phyloP scores from a whole-genome alignment of 1,140 invertebrate genomes.

The Idris sp. region DNA sequence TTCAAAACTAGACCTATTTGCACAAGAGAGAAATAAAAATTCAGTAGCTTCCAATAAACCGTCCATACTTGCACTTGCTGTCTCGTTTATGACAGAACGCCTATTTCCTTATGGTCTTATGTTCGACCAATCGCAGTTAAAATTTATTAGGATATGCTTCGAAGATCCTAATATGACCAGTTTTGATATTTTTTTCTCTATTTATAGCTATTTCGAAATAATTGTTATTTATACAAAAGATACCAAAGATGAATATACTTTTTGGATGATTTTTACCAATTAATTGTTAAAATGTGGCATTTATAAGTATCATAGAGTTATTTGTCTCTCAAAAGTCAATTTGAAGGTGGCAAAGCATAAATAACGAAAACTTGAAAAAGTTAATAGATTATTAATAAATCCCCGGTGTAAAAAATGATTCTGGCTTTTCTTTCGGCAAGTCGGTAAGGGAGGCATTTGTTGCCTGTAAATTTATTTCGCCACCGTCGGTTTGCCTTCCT shows the following conservation, averaged over 20 bases:
- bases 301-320: no score
- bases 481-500: constrained; percentile 67
- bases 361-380: constrained; percentile 8
- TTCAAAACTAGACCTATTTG: constrained; percentile 69
- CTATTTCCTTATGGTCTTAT: constrained; percentile 51
- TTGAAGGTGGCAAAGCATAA: no score
- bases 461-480: constrained; percentile 76
- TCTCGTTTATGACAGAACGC: constrained; percentile 48
- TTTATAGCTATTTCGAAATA: no score
- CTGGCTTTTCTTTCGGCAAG: constrained; percentile 9
- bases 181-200: no score
- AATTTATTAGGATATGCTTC: no score
- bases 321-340: no score
- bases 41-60: constrained; percentile 68
- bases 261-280: no score
- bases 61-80: constrained; percentile 32
- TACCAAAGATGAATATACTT: no score
- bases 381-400: constrained; percentile 46
- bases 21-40: constrained; percentile 71
- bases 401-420: constrained; percentile 4
- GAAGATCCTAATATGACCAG: no score
- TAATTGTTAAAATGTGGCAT: no score
- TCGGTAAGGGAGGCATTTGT: constrained; percentile 66
- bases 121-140: constrained; percentile 20
- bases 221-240: no score